phyloP scores from a whole-genome alignment of 1,140 invertebrate genomes.

The Chelonus insularis region DNA sequence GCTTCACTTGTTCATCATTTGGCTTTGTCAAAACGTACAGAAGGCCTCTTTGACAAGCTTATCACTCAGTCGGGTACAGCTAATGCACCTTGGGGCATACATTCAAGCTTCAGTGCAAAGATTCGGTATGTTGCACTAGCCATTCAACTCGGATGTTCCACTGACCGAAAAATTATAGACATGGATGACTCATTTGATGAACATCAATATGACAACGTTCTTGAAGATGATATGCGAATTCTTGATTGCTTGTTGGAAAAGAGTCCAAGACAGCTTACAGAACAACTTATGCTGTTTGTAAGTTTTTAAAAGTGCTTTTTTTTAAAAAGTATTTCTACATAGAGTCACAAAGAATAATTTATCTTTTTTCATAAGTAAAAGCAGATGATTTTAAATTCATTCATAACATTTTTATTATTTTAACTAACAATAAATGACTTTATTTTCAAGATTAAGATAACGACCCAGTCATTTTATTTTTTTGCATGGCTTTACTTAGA shows the following conservation, averaged over 20 bases:
- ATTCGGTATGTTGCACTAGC: slow-evolving; percentile 21
- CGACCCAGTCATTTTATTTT: no score
- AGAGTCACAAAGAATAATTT: no score
- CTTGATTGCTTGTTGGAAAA: slow-evolving; percentile 39
- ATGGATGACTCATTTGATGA: neutral
- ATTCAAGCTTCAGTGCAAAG: slow-evolving; percentile 19
- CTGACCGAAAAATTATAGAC: neutral
- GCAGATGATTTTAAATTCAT: no score
- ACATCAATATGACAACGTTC: slow-evolving; percentile 2
- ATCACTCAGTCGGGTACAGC: slow-evolving; percentile 64
- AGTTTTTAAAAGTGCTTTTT: no score
- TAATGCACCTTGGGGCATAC: slow-evolving; percentile 41
- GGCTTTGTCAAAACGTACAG: slow-evolving; percentile 50
- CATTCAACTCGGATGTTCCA: slow-evolving; percentile 20
- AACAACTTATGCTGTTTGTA: slow-evolving; percentile 3
- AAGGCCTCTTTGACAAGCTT: slow-evolving; percentile 61
- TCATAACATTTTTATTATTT: no score
- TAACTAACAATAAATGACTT: no score
- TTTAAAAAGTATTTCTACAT: no score
- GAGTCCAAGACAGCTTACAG: neutral
- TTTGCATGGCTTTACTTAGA: no score
- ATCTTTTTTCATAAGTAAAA: no score
- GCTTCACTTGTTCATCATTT: slow-evolving; percentile 47
- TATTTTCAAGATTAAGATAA: no score
- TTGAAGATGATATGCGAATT: slow-evolving; percentile 32